Base-by-base conservation (phyloP, 1,140 invertebrate genomes). In the Drosophila kikkawai region DNA sequence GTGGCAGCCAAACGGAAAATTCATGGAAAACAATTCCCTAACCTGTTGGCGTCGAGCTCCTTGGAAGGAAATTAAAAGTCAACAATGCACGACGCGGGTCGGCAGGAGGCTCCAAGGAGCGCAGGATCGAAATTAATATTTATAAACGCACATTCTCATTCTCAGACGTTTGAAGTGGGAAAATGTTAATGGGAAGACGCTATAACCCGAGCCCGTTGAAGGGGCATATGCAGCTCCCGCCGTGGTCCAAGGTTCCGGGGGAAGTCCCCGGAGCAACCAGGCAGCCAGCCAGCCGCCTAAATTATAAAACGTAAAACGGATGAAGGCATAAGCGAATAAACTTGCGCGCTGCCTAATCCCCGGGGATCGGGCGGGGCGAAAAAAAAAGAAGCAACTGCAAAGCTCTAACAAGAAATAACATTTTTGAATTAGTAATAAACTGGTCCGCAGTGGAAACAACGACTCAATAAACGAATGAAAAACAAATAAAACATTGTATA, bases 361-460 rank as follows among this genome's bases (percentile, higher is more conserved):
- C 50, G 29, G 65, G 51, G 84, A 36, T 67, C 57, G 32, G 15
- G 29, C 42, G 34, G 17, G 32, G 7, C 34, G 34, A 8, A 37
- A 22, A 37, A 37, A 37, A 51, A 50, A 32, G 11, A 48, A 39
- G 75, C 42, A 65, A 76, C 67, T 79, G 76, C 51, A 78, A 77
- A 75, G 73, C 85, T 69, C 80, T 80, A 78, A 82, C 85, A 90
- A 90, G 85, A 81, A 81, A 80, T 73, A 85, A 88, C 78, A 90
- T 88, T 85, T 90, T 78, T 88, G 81, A 90, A 88, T 88, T 88
- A 88, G 85, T 88, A 85, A 88, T 88, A 88, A 88, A 88, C 85
- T 82, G 85, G 81, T 82, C 80, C 83, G 67, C 60, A 42, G 65
- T 53, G 71, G 44, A 60, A 71, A 57, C 64, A 68, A 44, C 61